Conservation (phyloP, 2,113 vertebrate genomes). For the Lucifuga dentata region DNA sequence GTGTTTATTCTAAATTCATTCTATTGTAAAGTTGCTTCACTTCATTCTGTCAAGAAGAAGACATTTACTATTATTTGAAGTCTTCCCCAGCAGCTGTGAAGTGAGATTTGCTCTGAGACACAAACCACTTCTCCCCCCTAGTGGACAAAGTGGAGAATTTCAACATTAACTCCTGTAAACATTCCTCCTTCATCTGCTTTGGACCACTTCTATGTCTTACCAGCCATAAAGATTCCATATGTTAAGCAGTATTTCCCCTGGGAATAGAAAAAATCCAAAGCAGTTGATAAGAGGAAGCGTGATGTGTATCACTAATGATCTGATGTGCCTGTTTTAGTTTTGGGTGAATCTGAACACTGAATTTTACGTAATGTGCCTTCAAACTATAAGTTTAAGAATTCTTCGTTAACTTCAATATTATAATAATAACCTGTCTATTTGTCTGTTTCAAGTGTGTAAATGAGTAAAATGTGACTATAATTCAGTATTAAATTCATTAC, state of each 20-base stretch:
- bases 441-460: not conserved
- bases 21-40: too few species aligned
- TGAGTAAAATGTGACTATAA: not conserved
- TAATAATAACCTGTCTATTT: too few species aligned
- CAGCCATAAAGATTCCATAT: not conserved
- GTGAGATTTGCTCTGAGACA: not conserved
- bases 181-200: not conserved
- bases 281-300: too few species aligned
- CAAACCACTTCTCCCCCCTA: conserved; percentile 63
- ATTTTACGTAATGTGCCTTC: not conserved
- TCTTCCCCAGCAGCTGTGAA: not conserved
- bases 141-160: conserved; percentile 51
- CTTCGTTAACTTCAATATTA: too few species aligned
- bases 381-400: not conserved
- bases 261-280: not conserved
- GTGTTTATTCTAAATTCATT: too few species aligned
- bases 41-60: conserved; percentile 26
- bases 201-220: not conserved
- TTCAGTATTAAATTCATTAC: not conserved
- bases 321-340: not conserved
- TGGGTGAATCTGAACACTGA: not conserved
- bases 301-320: not conserved
- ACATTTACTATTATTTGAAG: not conserved
- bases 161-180: conserved; percentile 10
- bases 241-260: not conserved